phyloP scores from a whole-genome alignment of 2,113 vertebrate species.

The Hemiprocne comata region DNA sequence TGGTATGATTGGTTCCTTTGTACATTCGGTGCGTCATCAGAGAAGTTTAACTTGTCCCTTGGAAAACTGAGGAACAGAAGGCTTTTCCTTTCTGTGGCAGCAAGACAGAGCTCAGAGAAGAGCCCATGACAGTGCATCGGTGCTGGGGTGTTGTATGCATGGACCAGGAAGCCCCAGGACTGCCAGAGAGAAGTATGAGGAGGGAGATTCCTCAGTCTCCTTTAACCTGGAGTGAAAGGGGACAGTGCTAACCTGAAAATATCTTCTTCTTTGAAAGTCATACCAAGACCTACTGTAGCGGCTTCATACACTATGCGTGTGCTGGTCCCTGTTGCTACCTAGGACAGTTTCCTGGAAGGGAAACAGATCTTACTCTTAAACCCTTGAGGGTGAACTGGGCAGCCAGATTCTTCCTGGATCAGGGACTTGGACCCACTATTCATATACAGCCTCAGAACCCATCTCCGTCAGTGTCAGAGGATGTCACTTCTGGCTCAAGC shows the following conservation, averaged over 20 bases:
- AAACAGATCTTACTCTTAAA: not conserved
- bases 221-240: not conserved
- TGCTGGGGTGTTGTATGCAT: accelerated
- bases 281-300: not conserved
- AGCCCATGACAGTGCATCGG: accelerated
- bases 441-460: not conserved
- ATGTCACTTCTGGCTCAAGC: not conserved
- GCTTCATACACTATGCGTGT: not conserved
- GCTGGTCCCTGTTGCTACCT: not conserved
- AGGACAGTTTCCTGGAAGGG: not conserved
- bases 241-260: not conserved
- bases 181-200: not conserved
- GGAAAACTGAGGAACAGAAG: not conserved
- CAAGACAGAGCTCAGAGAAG: not conserved
- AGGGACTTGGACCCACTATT: not conserved
- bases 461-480: not conserved
- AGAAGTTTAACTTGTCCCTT: not conserved
- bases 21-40: not conserved
- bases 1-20: not conserved
- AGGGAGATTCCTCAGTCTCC: not conserved
- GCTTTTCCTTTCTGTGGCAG: not conserved
- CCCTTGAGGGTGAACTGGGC: not conserved
- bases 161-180: not conserved
- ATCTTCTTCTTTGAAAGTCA: not conserved
- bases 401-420: not conserved